Evolutionary conservation across 2,113 vertebrate genomes (phyloP), one percentile per base, ranked within the genome.

Genomic region (Paralichthys olivaceus): DNA sequence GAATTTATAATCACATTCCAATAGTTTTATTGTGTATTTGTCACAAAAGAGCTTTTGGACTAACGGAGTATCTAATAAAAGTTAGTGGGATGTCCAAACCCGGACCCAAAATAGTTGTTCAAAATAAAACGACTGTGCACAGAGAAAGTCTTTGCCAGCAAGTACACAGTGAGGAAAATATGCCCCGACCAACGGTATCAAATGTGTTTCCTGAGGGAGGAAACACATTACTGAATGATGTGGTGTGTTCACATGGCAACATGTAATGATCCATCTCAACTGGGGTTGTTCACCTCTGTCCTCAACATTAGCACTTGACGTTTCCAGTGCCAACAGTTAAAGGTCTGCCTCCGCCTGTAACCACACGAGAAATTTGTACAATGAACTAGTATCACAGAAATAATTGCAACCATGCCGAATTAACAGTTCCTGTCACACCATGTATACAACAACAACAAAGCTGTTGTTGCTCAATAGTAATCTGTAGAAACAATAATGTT

Each of bases 151-250:
- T 43, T 43, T 43, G 40, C 40, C 14, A 56, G 59, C 71, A 47
- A 22, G 63, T 61, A 47, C 64, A 65, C n/a, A 62, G 25, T 19
- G 62, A 66, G 62, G 77, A 67, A 87, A 89, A 80, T 67, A 79
- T 71, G 81, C 74, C 68, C 69, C 55, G 69, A 73, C 57, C 85
- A 87, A 84, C 84, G 77, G 89, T 92, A 88, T 93, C 91, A 76
- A 72, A 81, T 91, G 69, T 76, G 75, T 73, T 22, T 84, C 92
- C 86, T 14, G 65, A 71, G 86, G 90, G 84, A 84, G 60, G 61
- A 80, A n/a, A n/a, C n/a, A n/a, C 72, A 69, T 80, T 77, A 81
- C 79, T 82, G 75, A 85, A 67, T 89, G 85, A 90, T 87, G 87
- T 82, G 87, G 79, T 83, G 9, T 68, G 70, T 84, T 84, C 59